Base-by-base conservation (phyloP, 1,140 invertebrate species). In the Pseudomyrmex gracilis region DNA sequence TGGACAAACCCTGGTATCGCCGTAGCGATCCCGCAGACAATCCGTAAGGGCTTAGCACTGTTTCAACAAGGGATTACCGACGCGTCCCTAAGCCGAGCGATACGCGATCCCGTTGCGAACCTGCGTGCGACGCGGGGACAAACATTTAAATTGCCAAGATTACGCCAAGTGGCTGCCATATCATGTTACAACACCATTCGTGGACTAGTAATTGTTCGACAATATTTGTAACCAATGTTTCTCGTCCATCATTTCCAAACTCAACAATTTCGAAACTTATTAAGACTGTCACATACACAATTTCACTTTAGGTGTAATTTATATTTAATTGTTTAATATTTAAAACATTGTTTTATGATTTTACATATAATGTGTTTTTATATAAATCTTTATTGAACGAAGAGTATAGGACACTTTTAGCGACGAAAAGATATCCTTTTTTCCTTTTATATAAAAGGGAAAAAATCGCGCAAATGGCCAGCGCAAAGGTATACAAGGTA, bases 61-160 rank as follows among this genome's bases (percentile, higher is more conserved):
- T 91, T 92, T 92, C 91, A 92, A 92, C 91, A 91, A 89, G 89
- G 92, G 91, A 92, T 92, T 92, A 92, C 90, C 66, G n/a, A 13
- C 84, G 85, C 83, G 71, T 85, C 82, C 73, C 87, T 73, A 78
- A 84, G 70, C 87, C 66, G 74, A 64, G 68, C 71, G 85, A 86
- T 84, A 83, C 86, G 58, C 84, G 78, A 87, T 85, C 83, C 77
- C 49, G 15, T 49, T 57, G 61, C 61, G 22, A 47, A 70, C 34
- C 64, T 74, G 84, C 76, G 78, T 76, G 68, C 67, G 34, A 34
- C 77, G 78, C 77, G 78, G 87, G 86, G 84, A 88, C 90, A 91
- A 91, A 91, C 90, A 91, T 91, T 91, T 91, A 91, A 91, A 91
- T 91, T 91, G 91, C 85, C 90, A 83, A 91, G 91, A 91, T 91